These are phyloP conservation scores for Craterocephalus amniculus DNA, from an alignment of 2,797 vertebrate genomes.

Conservation along the genomic window DNA sequence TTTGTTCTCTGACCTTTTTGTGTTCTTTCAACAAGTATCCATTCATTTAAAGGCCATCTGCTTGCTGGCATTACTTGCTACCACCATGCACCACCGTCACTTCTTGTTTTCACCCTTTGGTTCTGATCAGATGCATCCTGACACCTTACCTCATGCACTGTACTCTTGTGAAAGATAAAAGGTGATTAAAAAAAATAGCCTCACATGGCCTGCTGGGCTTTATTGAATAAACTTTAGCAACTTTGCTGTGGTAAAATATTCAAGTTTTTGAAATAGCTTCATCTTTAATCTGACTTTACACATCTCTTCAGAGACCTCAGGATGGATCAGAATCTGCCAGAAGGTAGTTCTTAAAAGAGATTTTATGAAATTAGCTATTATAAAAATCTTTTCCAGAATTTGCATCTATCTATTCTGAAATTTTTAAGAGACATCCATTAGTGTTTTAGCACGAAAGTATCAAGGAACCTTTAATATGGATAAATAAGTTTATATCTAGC, in stretches of 20 bases:
- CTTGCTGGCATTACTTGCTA: conserved; percentile 13
- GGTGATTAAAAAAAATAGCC: neutral
- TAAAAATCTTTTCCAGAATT: too few relatives aligned
- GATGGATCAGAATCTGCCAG: neutral
- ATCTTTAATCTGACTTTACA: neutral
- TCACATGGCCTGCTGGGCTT: neutral
- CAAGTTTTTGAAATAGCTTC: neutral
- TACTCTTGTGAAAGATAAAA: neutral
- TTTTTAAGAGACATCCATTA: too few relatives aligned
- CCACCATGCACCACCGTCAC: neutral
- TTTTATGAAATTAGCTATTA: too few relatives aligned
- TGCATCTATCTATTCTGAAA: too few relatives aligned
- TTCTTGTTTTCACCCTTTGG: conserved; percentile 10
- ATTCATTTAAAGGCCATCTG: conserved; percentile 34
- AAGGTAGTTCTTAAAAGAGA: neutral
- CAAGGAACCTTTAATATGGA: too few relatives aligned
- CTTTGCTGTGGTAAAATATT: neutral
- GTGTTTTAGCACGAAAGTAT: too few relatives aligned
- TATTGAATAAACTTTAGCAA: neutral
- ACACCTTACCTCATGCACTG: neutral
- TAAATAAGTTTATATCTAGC: too few relatives aligned
- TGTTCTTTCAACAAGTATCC: conserved; percentile 36
- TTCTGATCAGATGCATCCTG: conserved; percentile 10
- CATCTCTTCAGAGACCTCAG: neutral
- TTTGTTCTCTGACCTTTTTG: conserved; percentile 30